These are phyloP conservation scores for Macaca nemestrina DNA, from an alignment of 2,113 vertebrate species.

Conservation along the genomic window DNA sequence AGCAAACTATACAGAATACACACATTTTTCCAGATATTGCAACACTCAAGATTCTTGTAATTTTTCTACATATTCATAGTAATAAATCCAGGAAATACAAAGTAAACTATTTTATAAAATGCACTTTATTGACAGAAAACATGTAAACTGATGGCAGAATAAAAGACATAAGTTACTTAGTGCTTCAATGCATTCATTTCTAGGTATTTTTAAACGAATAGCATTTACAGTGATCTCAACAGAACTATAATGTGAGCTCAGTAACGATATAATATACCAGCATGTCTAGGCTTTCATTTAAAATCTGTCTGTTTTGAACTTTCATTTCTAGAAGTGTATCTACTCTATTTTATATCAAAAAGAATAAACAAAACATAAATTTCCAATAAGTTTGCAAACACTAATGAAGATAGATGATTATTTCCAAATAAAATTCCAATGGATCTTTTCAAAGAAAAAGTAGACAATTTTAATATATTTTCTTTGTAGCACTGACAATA, in stretches of 20 bases:
- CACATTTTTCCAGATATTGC: not conserved
- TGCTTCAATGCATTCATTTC: not conserved
- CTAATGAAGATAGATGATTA: not conserved
- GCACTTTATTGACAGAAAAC: not conserved
- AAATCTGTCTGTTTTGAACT: not conserved
- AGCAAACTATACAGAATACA: not conserved
- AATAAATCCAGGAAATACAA: slow-evolving; percentile 30
- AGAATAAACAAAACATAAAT: not conserved
- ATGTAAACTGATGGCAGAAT: not conserved
- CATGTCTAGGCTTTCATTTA: not conserved
- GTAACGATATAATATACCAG: not conserved
- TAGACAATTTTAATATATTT: not conserved
- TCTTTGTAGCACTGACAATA: not conserved
- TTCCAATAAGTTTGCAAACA: not conserved
- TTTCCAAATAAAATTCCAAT: slow-evolving; percentile 7
- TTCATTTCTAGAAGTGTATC: not conserved
- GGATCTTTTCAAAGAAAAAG: not conserved
- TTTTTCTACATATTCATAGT: not conserved
- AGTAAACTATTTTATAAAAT: slow-evolving; percentile 6
- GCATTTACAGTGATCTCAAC: not conserved
- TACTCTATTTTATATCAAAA: slow-evolving; percentile 16
- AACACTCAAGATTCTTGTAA: not conserved
- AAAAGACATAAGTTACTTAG: not conserved
- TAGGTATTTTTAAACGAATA: not conserved
- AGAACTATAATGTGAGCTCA: not conserved